Base-by-base conservation (phyloP, 2,113 vertebrate genomes). In the Xenopus laevis region DNA sequence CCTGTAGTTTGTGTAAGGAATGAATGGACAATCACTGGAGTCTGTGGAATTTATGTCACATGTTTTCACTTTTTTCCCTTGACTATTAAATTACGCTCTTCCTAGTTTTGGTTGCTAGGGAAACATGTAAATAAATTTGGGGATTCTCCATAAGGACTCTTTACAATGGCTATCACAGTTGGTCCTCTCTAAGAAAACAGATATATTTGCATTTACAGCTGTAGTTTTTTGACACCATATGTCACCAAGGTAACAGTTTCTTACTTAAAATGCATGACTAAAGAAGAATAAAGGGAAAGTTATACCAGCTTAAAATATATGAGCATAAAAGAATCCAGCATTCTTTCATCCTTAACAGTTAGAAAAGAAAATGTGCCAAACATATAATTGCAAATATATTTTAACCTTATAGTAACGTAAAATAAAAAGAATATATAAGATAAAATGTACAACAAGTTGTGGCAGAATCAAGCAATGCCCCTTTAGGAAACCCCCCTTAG, bases 171-270 rank as follows among this genome's bases (percentile, higher is more conserved):
- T 52, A 53, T 18, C 47, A 62, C 47, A 70, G 74, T 77, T 30
- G 63, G 52, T 71, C 23, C 23, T 27, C 23, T 27, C 2, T 27
- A 2, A 27, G 45, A 45, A 69, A 62, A 62, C 20, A 13, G 3
- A 23, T 76, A 58, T 68, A 63, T 53, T 60, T 55, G 10, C 65
- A 40, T 63, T 50, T 63, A 68, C 63, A 63, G 40, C 20, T 76
- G 58, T 52, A 62, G 27, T 20, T 40, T n/a, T 16, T 4, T 17
- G n/a, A n/a, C 47, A 63, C 66, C 66, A 62, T 64, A 62, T 64
- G 74, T 69, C 60, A 63, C 74, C 74, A 17, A 64, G 60, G 74
- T 55, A 57, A 77, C 74, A 63, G 67, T 63, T 77, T 27, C 67
- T 70, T n/a, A 69, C 59, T 69, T 44, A 61, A 55, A 18, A 77